Percentiles rank a stretch among this genome's conserved stretches.
Conservation (phyloP, 2,797 vertebrate genomes). For the Knipowitschia caucasica region DNA sequence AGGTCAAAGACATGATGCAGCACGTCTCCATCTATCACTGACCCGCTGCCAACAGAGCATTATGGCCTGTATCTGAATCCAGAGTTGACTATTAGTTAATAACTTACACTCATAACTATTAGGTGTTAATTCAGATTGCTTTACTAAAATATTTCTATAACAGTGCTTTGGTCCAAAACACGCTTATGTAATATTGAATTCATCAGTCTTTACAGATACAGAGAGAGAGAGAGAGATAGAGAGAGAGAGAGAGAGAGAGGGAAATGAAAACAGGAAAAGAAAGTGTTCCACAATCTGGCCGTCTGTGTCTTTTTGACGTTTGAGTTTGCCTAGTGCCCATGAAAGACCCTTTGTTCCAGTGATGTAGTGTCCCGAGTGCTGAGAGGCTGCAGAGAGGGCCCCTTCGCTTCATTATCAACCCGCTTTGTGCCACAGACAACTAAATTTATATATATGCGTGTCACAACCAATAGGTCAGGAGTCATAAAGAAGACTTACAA, state of each 20-base stretch:
- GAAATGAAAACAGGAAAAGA: conserved; percentile 9
- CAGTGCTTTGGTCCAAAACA: too few species aligned
- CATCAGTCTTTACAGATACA: neutral
- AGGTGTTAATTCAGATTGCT: too few species aligned
- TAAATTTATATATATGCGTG: conserved; percentile 1
- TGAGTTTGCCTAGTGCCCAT: conserved; percentile 28
- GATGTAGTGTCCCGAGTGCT: conserved; percentile 55
- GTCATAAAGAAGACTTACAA: conserved; percentile 6
- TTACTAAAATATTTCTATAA: too few species aligned
- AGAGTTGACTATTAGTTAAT: too few species aligned
- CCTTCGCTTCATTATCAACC: conserved; percentile 45
- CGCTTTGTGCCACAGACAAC: conserved; percentile 24
- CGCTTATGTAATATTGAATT: neutral
- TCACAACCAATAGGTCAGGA: conserved; percentile 6
- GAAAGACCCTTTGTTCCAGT: conserved; percentile 57
- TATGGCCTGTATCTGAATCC: too few species aligned
- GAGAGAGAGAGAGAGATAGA: neutral
- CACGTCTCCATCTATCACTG: too few species aligned
- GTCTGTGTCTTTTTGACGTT: conserved; percentile 13
- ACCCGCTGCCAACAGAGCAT: too few species aligned
- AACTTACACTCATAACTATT: too few species aligned
- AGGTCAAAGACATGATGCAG: too few species aligned
- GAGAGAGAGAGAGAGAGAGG: conserved; percentile 3
- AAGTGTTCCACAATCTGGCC: conserved; percentile 8
- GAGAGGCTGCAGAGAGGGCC: conserved; percentile 51